Base-by-base conservation (phyloP, 2,888 invertebrate genomes). In the Noctuana brunneofusca region DNA sequence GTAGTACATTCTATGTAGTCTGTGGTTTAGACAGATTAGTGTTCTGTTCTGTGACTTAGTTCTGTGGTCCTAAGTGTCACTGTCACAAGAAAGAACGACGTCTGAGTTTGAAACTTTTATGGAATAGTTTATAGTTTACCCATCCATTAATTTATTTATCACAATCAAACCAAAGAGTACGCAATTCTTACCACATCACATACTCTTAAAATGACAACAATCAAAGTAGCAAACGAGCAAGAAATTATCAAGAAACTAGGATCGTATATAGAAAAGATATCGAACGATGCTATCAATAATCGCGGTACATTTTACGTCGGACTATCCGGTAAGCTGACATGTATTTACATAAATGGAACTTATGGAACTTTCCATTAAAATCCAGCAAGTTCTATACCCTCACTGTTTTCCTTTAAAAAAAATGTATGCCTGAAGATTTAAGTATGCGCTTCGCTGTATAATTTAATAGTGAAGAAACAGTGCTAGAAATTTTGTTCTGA, bases 281-380 rank as follows among this genome's bases (percentile, higher is more conserved):
- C 96, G 0, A 93, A 94, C 66, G 92, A 93, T 71, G 93, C 95
- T 24, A 95, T 96, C 63, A 79, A 88, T 52, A 92, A 86, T 66
- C 90, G 93, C 66, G 94, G 94, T 66, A 86, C 92, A 58, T 97
- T 97, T 87, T 94, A 93, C 75, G 86, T 97, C 64, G 97, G 96
- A 38, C 90, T 97, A 69, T 97, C 97, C 78, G 96, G 96, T 96
- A 86, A 58, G 18, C 38, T 43, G 38, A 41, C 46, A 46, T 46
- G 18, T 20, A 46, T 46, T 46, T 46, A 46, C 46, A 46, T 20
- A 6, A 24, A 32, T 22, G 35, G 48, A 55, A 62, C 22, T 22
- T 63, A 32, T 22, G 35, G 48, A 55, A 62, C 22, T 22, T 63
- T 56, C 49, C 55, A 30, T 46, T 1, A 48, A 5, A 20, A 41